Conservation (phyloP, 2,888 invertebrate genomes). For the Yponomeuta sedellus region DNA sequence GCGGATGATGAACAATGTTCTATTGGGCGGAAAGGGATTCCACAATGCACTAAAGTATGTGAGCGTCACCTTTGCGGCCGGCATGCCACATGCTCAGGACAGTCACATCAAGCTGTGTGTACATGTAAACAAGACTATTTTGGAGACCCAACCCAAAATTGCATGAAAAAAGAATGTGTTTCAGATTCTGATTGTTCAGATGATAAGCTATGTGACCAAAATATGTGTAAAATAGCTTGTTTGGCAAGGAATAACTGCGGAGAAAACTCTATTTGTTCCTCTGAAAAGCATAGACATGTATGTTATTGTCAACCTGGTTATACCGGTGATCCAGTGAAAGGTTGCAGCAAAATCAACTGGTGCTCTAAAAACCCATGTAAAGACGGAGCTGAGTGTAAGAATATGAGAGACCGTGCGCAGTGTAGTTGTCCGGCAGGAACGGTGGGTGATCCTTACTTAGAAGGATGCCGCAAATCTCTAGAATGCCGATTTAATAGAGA, state of each 20-base stretch:
- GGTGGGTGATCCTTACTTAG: slow-evolving; percentile 90
- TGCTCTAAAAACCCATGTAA: slow-evolving; percentile 88
- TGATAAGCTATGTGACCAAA: slow-evolving; percentile 88
- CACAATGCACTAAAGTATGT: slow-evolving; percentile 86
- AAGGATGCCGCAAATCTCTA: slow-evolving; percentile 87
- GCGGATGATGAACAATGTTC: slow-evolving; percentile 83
- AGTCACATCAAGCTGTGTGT: slow-evolving; percentile 85
- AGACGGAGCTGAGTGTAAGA: slow-evolving; percentile 86
- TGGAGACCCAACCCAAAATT: slow-evolving; percentile 88
- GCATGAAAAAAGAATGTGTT: slow-evolving; percentile 87
- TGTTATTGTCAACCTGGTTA: slow-evolving; percentile 91
- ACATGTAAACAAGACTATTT: slow-evolving; percentile 87
- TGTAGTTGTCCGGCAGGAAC: slow-evolving; percentile 87
- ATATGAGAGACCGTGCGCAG: slow-evolving; percentile 85
- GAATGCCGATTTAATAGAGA: slow-evolving; percentile 88
- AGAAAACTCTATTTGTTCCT: slow-evolving; percentile 89
- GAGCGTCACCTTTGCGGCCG: slow-evolving; percentile 85
- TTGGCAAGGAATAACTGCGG: slow-evolving; percentile 89
- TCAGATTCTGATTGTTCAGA: slow-evolving; percentile 83
- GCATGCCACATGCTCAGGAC: slow-evolving; percentile 86
- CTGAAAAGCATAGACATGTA: slow-evolving; percentile 85
- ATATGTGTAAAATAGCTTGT: slow-evolving; percentile 91
- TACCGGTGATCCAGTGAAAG: slow-evolving; percentile 84
- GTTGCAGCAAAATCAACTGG: slow-evolving; percentile 86
- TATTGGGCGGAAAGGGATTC: slow-evolving; percentile 80